A percentile compares a stretch with the other conserved stretches of the same genome.
Conservation (phyloP, 2,113 vertebrate species). For the Dinomys branickii region DNA sequence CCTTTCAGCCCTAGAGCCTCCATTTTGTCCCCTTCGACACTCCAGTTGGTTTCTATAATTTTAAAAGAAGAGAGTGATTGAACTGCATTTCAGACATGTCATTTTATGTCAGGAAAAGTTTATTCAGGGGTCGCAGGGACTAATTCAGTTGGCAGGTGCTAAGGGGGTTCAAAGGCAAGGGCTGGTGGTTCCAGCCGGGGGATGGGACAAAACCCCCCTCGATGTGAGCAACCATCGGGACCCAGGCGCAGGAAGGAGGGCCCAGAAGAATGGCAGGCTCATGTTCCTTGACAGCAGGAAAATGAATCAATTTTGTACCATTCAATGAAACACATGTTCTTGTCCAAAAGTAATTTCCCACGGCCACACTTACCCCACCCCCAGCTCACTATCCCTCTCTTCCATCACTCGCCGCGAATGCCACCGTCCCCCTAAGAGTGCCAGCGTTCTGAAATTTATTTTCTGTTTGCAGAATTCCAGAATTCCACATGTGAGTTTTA, state of each 20-base stretch:
- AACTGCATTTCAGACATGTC: conserved; percentile 24
- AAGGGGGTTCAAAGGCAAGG: not conserved
- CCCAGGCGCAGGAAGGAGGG: not conserved
- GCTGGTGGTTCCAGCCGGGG: not conserved
- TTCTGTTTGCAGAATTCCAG: conserved; percentile 5
- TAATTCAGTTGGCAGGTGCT: not conserved
- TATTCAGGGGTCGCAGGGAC: not conserved
- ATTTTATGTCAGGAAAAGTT: not conserved
- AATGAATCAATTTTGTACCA: conserved; percentile 60
- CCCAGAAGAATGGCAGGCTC: not conserved
- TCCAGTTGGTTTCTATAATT: conserved; percentile 37
- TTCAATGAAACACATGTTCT: conserved; percentile 57
- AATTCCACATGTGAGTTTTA: not conserved
- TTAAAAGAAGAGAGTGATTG: not conserved
- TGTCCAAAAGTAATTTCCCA: conserved; percentile 54
- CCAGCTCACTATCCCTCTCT: not conserved
- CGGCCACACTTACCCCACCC: fast-evolving
- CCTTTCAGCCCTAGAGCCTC: not conserved
- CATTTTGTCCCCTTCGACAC: not conserved
- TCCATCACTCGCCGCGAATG: not conserved
- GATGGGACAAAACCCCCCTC: not conserved
- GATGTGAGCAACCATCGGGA: fast-evolving
- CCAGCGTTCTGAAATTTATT: not conserved
- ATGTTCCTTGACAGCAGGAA: conserved; percentile 46
- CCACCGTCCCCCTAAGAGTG: not conserved